Base-by-base conservation (phyloP, 2,113 vertebrate species). In the Pontoporia blainvillei region DNA sequence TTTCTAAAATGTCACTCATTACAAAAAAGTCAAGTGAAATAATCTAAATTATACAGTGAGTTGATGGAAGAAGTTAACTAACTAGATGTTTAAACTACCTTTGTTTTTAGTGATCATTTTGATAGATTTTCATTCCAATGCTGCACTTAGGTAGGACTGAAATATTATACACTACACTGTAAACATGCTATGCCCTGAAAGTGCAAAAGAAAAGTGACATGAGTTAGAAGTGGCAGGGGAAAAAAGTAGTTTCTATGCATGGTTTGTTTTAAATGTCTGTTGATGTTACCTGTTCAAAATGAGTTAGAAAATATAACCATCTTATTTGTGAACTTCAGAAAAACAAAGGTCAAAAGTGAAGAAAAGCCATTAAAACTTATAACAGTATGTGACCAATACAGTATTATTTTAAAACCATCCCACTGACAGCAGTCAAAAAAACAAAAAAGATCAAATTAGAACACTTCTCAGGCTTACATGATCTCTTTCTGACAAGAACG, bases 1-100 rank as follows among this genome's bases (percentile, higher is more conserved):
- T 94, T 96, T 81, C 71, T 57, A 97, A 97, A 95, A 82, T 82
- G 7, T 44, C 39, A 82, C 5, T 92, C 66, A 76, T 64, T 36
- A 76, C 25, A 61, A 93, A 85, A 59, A 75, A 91, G 17, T 94
- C n/a, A 75, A 85, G 34, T 76, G 15, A 93, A 95, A 86, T 75
- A 8, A 97, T 39, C 3, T 46, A 89, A 90, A 67, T 36, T 69
- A 92, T n/a, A 84, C 13, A 76, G 2, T 75, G 41, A 90, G 27
- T 11, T 76, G 36, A 64, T 71, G 18, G 20, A 94, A 49, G 14
- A 67, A 44, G 44, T 87, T 44, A 96, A 96, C 39, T 73, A 90
- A 88, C 39, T 8, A 79, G 29, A 44, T 83, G 34, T 59, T 90
- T 79, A 79, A 46, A 49, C 31, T 57, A 79, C 21, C 25, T 88